These are phyloP conservation scores for Dasyprocta punctata DNA, from an alignment of 2,113 vertebrate species.

Conservation along the genomic window DNA sequence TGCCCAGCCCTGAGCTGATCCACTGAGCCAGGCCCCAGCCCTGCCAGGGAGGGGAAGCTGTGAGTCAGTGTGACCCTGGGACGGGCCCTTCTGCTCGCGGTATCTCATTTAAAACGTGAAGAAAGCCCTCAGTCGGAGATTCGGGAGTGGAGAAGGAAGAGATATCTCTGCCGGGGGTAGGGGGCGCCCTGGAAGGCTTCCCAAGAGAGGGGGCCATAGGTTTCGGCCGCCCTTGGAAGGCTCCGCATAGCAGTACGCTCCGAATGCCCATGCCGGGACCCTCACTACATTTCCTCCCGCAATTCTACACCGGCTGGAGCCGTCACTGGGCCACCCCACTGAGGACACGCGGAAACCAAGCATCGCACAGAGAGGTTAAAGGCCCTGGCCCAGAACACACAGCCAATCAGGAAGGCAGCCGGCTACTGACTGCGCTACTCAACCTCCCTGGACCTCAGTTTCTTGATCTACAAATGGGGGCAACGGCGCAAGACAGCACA, in stretches of 20 bases:
- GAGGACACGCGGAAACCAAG: neutral
- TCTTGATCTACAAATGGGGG: neutral
- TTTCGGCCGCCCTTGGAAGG: neutral
- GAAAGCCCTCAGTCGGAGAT: neutral
- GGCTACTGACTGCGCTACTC: neutral
- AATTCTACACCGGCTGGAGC: neutral
- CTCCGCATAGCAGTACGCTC: neutral
- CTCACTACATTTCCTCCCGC: neutral
- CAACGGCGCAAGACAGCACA: fast-evolving
- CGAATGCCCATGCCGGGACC: neutral
- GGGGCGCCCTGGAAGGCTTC: neutral
- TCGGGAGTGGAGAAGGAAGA: neutral
- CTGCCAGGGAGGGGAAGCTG: neutral
- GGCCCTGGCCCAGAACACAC: neutral
- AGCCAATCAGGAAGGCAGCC: neutral
- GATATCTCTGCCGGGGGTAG: neutral
- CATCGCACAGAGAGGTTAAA: neutral
- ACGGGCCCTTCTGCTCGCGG: neutral
- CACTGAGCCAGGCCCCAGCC: neutral
- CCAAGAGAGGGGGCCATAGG: neutral
- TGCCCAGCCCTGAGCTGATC: neutral
- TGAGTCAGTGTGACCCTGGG: neutral
- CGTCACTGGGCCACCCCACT: neutral
- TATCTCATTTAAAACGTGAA: constrained; percentile 3
- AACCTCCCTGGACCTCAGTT: neutral